phyloP scores from a whole-genome alignment of 2,888 invertebrate genomes.

The Rotaria sp. region DNA sequence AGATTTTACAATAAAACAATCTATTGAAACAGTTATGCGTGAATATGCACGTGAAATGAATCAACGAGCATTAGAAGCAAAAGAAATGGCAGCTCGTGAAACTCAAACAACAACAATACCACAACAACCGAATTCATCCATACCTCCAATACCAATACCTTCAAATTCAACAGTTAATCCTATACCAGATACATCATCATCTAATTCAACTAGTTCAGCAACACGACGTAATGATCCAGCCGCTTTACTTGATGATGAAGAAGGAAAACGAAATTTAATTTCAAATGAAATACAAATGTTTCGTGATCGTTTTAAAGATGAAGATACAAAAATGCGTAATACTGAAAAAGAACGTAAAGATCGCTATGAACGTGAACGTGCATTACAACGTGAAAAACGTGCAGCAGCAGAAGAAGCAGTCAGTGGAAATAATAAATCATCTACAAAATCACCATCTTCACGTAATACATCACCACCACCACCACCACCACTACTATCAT shows the following conservation, averaged over 20 bases:
- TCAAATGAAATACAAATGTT: background rate
- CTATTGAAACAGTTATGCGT: slow-evolving; percentile 71
- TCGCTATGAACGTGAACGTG: slow-evolving; percentile 30
- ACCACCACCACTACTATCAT: no score
- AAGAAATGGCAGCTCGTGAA: slow-evolving; percentile 38
- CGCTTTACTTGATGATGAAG: background rate
- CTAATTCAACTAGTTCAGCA: background rate
- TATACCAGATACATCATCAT: background rate
- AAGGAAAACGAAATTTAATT: background rate
- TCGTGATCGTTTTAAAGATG: background rate
- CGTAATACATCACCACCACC: background rate
- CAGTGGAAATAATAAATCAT: background rate
- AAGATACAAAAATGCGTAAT: slow-evolving; percentile 17
- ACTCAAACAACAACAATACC: background rate
- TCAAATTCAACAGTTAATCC: background rate
- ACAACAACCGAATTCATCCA: background rate
- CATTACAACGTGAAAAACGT: slow-evolving; percentile 29
- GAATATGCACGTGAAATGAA: slow-evolving; percentile 64
- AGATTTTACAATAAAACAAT: slow-evolving; percentile 68
- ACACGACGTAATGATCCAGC: background rate
- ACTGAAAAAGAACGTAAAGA: slow-evolving; percentile 29
- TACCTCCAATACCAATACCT: background rate
- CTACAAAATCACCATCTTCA: background rate
- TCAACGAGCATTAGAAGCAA: slow-evolving; percentile 43
- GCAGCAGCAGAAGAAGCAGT: background rate